Evolutionary conservation across 1,140 invertebrate genomes (phyloP).

Genomic region (Holotrichia oblita): DNA sequence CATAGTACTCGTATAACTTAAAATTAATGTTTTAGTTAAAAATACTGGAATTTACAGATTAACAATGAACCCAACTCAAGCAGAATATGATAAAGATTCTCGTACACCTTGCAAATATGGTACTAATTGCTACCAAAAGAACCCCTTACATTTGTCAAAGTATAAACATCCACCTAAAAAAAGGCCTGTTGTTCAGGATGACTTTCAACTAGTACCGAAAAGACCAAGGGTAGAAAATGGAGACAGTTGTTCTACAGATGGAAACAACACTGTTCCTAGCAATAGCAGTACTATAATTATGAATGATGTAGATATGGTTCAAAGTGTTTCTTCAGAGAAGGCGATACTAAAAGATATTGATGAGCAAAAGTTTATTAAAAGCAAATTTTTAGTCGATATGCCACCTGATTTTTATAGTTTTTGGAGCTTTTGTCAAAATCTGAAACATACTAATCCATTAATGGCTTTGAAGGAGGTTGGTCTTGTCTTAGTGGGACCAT

Average conservation of each 20-base stretch:
- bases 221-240: neutral
- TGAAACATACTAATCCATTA: conserved; percentile 69
- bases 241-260: neutral
- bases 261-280: neutral
- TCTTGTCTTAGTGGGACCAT: conserved; percentile 85
- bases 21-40: neutral
- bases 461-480: conserved; percentile 71
- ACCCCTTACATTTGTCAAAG: conserved; percentile 76
- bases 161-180: conserved; percentile 78
- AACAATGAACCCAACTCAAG: conserved; percentile 41
- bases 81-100: conserved; percentile 58
- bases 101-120: conserved; percentile 79
- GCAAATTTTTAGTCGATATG: conserved; percentile 87
- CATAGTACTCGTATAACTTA: neutral
- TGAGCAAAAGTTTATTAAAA: conserved; percentile 68
- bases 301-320: neutral
- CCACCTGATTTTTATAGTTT: conserved; percentile 89
- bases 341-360: conserved; percentile 44
- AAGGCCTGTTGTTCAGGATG: neutral
- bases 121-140: conserved; percentile 85
- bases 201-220: neutral
- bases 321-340: neutral
- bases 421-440: conserved; percentile 78
- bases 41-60: neutral
- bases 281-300: too few relatives aligned